A percentile compares a stretch with the other conserved stretches of the same genome.
These are phyloP conservation scores for Cuculus canorus DNA, from an alignment of 2,797 vertebrate species.

Conservation along the genomic window DNA sequence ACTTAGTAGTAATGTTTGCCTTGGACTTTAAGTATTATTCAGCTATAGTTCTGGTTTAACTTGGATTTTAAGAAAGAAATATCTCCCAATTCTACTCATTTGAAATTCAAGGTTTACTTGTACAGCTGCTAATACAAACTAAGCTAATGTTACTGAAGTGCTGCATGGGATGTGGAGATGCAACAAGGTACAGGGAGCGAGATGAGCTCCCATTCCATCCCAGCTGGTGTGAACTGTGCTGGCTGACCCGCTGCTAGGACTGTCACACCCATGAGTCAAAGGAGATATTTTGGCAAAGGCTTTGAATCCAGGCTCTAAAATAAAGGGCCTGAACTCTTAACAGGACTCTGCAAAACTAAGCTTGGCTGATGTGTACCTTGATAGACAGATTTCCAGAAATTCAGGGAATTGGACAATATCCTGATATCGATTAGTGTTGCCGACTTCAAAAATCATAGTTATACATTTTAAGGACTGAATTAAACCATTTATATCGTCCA, in stretches of 20 bases:
- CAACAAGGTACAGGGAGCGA: not conserved
- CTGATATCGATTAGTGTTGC: not conserved
- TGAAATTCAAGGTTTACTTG: not conserved
- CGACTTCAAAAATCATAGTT: not conserved
- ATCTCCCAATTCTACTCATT: not conserved
- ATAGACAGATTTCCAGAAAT: not conserved
- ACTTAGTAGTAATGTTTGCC: not conserved
- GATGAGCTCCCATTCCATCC: not conserved
- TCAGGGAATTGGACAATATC: not conserved
- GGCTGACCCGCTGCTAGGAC: not conserved
- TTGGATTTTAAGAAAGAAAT: not conserved
- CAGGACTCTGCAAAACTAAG: not conserved
- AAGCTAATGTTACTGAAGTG: not conserved
- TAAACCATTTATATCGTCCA: not conserved
- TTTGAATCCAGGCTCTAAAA: not conserved
- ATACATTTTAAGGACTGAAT: not conserved
- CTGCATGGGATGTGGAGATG: not conserved
- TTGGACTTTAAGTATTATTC: constrained; percentile 9
- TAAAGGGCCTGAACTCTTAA: not conserved
- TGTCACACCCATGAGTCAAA: not conserved
- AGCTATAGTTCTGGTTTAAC: not conserved
- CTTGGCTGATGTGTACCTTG: not conserved
- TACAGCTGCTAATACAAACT: not conserved
- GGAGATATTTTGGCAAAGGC: accelerated
- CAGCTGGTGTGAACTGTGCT: not conserved